A percentile compares a stretch with the other conserved stretches of the same genome.
Conservation (phyloP, 1,140 invertebrate genomes). For the Linepithema humile region DNA sequence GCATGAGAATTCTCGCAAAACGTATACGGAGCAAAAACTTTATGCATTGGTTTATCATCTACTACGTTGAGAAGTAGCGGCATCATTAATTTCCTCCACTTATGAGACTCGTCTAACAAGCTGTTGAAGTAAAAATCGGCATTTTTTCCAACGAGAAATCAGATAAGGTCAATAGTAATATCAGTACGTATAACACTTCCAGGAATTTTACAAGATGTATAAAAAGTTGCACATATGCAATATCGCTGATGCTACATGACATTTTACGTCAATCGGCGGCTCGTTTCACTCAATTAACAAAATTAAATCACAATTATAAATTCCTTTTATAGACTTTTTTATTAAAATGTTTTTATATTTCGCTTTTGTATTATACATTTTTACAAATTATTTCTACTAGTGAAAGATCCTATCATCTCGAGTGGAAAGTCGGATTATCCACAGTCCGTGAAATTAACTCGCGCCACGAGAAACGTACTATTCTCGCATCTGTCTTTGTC, state of each 20-base stretch:
- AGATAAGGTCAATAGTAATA: conserved; percentile 1
- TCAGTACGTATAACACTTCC: no score
- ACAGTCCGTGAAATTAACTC: background rate
- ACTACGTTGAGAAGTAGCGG: background rate
- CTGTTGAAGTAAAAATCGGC: background rate
- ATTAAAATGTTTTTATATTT: background rate
- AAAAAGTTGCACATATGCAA: background rate
- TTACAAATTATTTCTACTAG: background rate
- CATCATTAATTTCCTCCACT: conserved; percentile 10
- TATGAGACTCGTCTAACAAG: conserved; percentile 8
- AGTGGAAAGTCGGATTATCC: background rate
- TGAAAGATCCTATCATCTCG: background rate
- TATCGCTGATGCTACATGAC: background rate
- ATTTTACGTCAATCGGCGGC: background rate
- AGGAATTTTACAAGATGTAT: background rate
- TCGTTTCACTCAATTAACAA: background rate
- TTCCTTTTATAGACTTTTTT: background rate
- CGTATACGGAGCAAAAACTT: background rate
- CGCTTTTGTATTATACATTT: background rate
- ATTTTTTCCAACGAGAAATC: background rate
- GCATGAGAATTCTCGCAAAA: background rate
- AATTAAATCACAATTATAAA: background rate
- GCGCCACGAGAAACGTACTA: background rate
- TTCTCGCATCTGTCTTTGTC: background rate
- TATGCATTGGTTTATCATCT: background rate